A percentile compares a stretch with the other conserved stretches of the same genome.
phyloP scores from a whole-genome alignment of 2,888 invertebrate species.

The Empis livida region DNA sequence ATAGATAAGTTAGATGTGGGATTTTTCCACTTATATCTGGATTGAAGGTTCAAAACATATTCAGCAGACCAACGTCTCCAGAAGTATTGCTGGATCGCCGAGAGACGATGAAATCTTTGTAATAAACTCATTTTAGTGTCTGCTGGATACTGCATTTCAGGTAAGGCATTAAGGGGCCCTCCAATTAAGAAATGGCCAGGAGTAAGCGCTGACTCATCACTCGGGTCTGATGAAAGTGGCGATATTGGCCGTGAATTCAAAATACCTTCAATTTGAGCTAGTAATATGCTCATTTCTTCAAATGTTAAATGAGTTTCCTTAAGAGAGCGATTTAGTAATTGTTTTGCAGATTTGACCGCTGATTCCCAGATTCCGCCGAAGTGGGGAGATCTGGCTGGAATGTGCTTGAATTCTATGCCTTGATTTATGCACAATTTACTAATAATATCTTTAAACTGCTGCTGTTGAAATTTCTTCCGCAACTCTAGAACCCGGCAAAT shows the following conservation, averaged over 20 bases:
- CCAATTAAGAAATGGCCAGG: slow-evolving; percentile 10
- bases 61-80: not conserved
- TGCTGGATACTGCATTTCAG: not conserved
- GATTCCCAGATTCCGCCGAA: slow-evolving; percentile 12
- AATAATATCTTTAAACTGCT: slow-evolving; percentile 5
- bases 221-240: slow-evolving; percentile 2
- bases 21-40: not conserved
- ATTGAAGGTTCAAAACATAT: not conserved
- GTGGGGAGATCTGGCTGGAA: slow-evolving; percentile 11
- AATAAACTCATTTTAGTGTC: not conserved
- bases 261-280: not conserved
- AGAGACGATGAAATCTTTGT: not conserved
- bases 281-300: slow-evolving; percentile 5
- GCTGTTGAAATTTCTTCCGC: slow-evolving; percentile 5
- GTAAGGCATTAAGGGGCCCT: slow-evolving; percentile 2
- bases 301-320: slow-evolving; percentile 3
- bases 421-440: slow-evolving; percentile 5
- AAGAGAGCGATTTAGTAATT: too few relatives aligned
- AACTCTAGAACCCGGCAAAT: slow-evolving; percentile 11
- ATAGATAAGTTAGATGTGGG: not conserved
- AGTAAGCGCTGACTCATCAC: slow-evolving; percentile 4
- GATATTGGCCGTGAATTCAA: not conserved
- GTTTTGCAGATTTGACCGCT: too few relatives aligned
- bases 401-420: slow-evolving; percentile 3
- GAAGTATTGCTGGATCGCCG: not conserved